Evolutionary conservation across 2,888 invertebrate genomes (phyloP), one percentile per base, ranked within the genome.

Genomic region (Nebria brevicollis): DNA sequence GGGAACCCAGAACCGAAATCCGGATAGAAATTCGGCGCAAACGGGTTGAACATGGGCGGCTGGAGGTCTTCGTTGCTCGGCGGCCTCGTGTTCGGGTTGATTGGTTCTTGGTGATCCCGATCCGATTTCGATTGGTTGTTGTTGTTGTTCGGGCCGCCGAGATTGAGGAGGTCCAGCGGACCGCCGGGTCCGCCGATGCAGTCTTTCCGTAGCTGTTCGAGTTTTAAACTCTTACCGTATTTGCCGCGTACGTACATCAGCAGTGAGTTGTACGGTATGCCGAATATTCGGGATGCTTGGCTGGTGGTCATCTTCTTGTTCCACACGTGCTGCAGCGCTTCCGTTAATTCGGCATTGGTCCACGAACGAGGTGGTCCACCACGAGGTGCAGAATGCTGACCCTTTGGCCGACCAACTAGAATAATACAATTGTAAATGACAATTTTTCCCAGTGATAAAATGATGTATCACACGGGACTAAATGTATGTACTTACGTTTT

Each of bases 231-330:
- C 89, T 97, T 97, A n/a, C 97, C 97, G 88, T 97, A 97, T 88
- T 97, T 97, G 77, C 97, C 97, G 73, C 97, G 92, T 42, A 97
- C 97, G 90, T 97, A 97, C 97, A 97, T 97, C 80, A 97, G 90
- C 75, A 97, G 91, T 72, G 96, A 96, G 90, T 97, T 97, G 92
- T 97, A 97, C n/a, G 97, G 97, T 84, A 97, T 97, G 70, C 97
- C 96, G 89, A 96, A 97, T 88, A 96, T 95, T 83, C 97, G 90
- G 34, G 96, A 96, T 10, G 97, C 97, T 89, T 97, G 96, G 86
- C 96, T 96, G 72, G 97, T 97, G 83, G 97, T 97, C 96, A 97
- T 97, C 88, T 96, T 96, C 87, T 97, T 96, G 89, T 96, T 96
- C 97, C 97, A 97, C n/a, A 97, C 97, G 89, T 96, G 96, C 87